phyloP scores from a whole-genome alignment of 2,888 invertebrate genomes.

The Anodontia alba region DNA sequence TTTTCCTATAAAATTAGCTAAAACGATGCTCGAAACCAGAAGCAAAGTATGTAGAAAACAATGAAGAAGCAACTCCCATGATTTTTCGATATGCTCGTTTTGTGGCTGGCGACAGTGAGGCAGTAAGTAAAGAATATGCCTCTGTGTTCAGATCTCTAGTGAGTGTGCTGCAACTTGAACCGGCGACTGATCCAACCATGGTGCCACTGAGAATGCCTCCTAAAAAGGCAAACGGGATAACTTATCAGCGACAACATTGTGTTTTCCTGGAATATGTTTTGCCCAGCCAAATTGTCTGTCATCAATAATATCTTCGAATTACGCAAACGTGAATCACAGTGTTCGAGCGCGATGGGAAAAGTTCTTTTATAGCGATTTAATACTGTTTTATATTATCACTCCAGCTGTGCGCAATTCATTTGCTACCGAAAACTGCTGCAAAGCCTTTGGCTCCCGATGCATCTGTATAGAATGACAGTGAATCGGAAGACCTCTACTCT shows the following conservation, averaged over 20 bases:
- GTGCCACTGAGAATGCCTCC: not conserved
- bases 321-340: not conserved
- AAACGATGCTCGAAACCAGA: not conserved
- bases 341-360: conserved; percentile 29
- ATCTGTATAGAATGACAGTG: not conserved
- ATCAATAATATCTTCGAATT: conserved; percentile 19
- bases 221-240: conserved; percentile 19
- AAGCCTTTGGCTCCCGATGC: conserved; percentile 24
- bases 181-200: not conserved
- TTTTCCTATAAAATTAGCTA: not conserved
- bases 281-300: conserved; percentile 47
- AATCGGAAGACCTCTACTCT: not conserved
- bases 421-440: conserved; percentile 21
- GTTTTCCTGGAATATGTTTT: conserved; percentile 22
- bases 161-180: not conserved
- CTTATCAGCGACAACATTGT: conserved; percentile 15
- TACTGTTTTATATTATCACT: not conserved
- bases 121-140: not conserved
- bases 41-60: not conserved
- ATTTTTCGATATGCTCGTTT: not conserved
- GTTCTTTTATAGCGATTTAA: conserved; percentile 25
- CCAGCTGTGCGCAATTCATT: conserved; percentile 26
- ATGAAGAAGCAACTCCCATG: not conserved
- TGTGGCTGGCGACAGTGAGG: not conserved
- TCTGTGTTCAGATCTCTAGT: not conserved